Evolutionary conservation across 2,113 vertebrate species (phyloP).

Genomic region (Ophthalmolycus amberensis): DNA sequence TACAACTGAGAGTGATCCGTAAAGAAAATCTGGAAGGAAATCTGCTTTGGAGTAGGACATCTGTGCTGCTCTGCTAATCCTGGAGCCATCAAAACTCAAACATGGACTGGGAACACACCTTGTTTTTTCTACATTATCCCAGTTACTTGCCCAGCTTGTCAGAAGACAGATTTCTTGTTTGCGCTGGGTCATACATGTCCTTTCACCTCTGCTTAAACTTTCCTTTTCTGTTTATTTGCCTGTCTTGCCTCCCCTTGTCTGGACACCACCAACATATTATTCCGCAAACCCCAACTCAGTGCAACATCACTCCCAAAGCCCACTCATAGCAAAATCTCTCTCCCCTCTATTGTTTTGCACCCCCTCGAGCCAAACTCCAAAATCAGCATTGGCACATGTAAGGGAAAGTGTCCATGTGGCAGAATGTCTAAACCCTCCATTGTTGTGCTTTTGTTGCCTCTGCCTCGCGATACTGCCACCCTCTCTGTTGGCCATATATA

Average conservation of each 20-base stretch:
- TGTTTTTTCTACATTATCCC: slow-evolving; percentile 3
- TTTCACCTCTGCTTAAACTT: slow-evolving; percentile 36
- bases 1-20: neutral
- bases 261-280: slow-evolving; percentile 45
- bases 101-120: neutral
- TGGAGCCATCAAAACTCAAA: neutral
- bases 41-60: slow-evolving; percentile 7
- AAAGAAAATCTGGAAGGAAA: neutral
- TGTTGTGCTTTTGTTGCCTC: slow-evolving; percentile 82
- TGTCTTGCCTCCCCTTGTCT: slow-evolving; percentile 29
- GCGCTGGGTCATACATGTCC: neutral
- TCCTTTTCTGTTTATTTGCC: slow-evolving; percentile 40
- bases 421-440: slow-evolving; percentile 84
- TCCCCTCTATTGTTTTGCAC: slow-evolving; percentile 50
- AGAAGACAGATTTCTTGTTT: slow-evolving; percentile 22
- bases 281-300: slow-evolving; percentile 19
- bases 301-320: slow-evolving; percentile 70
- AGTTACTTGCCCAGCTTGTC: neutral
- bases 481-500: slow-evolving; percentile 81
- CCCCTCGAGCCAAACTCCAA: slow-evolving; percentile 80
- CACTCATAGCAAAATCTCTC: slow-evolving; percentile 86
- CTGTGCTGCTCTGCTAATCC: neutral
- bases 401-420: slow-evolving; percentile 86
- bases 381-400: slow-evolving; percentile 85
- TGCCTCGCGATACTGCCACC: slow-evolving; percentile 57